Evolutionary conservation across 2,797 vertebrate genomes (phyloP).

Genomic region (Chelonia mydas): DNA sequence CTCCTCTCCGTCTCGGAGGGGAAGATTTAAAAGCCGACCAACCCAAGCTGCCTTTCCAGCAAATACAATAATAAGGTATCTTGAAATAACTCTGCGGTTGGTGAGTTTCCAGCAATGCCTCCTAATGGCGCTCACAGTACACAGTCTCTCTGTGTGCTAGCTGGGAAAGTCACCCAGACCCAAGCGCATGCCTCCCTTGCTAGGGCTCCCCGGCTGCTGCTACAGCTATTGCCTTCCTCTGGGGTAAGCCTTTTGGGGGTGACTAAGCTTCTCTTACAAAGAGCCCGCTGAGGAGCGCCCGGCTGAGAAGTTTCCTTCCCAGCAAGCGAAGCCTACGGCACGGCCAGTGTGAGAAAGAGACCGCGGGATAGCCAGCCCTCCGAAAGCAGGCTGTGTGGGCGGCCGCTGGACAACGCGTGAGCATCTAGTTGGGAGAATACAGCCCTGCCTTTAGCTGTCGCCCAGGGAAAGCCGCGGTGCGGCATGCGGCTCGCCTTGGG

Average conservation of each 20-base stretch:
- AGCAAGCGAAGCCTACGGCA: slow-evolving; percentile 62
- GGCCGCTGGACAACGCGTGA: slow-evolving; percentile 81
- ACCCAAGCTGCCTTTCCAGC: slow-evolving; percentile 48
- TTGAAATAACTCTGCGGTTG: slow-evolving; percentile 72
- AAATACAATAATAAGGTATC: slow-evolving; percentile 71
- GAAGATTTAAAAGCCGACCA: slow-evolving; percentile 26
- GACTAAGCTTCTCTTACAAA: slow-evolving; percentile 74
- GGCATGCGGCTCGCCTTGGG: slow-evolving; percentile 66
- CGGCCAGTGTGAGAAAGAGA: slow-evolving; percentile 68
- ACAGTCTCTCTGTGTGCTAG: slow-evolving; percentile 76
- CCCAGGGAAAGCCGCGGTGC: slow-evolving; percentile 69
- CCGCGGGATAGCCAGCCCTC: slow-evolving; percentile 77
- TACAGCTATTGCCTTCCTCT: slow-evolving; percentile 72
- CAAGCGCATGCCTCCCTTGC: slow-evolving; percentile 73
- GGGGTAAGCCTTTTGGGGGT: slow-evolving; percentile 71
- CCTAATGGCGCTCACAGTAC: slow-evolving; percentile 75
- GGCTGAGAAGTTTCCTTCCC: slow-evolving; percentile 75
- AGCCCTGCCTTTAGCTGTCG: slow-evolving; percentile 83
- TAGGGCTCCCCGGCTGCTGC: slow-evolving; percentile 70
- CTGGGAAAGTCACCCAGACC: slow-evolving; percentile 80
- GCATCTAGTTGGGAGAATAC: slow-evolving; percentile 81
- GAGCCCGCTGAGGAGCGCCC: slow-evolving; percentile 23
- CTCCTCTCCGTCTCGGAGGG: neutral
- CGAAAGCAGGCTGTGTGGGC: slow-evolving; percentile 84
- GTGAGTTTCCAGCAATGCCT: slow-evolving; percentile 74